phyloP scores from a whole-genome alignment of 92 coral and sea anemone genomes.

The Epizoanthus rinbou region DNA sequence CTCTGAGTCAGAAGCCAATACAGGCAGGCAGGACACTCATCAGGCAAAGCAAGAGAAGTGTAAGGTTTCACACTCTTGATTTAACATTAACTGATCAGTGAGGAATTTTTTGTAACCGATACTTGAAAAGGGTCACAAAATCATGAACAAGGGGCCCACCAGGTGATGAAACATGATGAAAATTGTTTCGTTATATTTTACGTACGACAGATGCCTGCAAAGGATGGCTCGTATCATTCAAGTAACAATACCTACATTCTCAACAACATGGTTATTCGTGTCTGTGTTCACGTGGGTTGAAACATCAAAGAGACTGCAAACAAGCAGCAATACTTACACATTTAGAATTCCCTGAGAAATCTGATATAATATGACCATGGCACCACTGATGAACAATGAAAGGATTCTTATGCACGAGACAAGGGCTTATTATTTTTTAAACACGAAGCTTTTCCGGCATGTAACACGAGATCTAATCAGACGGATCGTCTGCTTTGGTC shows the following conservation, averaged over 20 bases:
- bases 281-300: neutral
- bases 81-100: conserved; percentile 38
- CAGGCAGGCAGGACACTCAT: conserved; percentile 4
- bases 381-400: conserved; percentile 23
- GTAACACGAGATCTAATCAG: conserved; percentile 37
- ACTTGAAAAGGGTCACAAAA: conserved; percentile 20
- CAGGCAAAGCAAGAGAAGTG: conserved; percentile 30
- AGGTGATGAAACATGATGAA: conserved; percentile 3
- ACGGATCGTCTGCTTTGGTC: neutral
- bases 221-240: neutral
- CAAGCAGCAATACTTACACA: neutral
- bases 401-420: conserved; percentile 28
- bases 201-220: neutral
- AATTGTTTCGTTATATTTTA: neutral
- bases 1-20: neutral
- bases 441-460: conserved; percentile 1
- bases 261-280: conserved; percentile 21
- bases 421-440: conserved; percentile 33
- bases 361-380: conserved; percentile 27
- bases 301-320: neutral
- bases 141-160: conserved; percentile 1
- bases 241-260: conserved; percentile 25
- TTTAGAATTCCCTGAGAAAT: conserved; percentile 30
- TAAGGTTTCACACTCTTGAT: conserved; percentile 37
- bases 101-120: conserved; percentile 37